Evolutionary conservation across 2,888 invertebrate species (phyloP), one percentile per base, ranked within the genome.

Genomic region (Pammene aurita): DNA sequence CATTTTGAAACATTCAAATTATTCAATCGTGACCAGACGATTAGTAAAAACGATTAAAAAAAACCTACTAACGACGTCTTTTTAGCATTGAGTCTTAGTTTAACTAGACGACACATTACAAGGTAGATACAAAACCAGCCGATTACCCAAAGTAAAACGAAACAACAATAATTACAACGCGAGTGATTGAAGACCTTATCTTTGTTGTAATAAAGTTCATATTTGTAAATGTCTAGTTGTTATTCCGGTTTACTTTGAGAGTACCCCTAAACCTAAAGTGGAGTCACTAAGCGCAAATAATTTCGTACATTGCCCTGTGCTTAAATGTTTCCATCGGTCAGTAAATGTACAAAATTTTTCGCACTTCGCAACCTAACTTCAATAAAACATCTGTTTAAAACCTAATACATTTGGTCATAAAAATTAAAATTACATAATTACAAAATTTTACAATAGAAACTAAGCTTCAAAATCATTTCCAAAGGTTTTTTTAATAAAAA

Each of bases 381-480:
- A 44, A 44, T 58, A 68, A 18, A 58, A 56, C 50, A 64, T 46
- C 52, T 63, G 64, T 42, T 54, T 52, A 58, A n/a, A 68, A 57
- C 57, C 65, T 66, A 63, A 66, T 63, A 70, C 62, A 70, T 67
- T 67, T 66, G 67, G 66, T 70, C 66, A 34, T 69, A 69, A 70
- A 44, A 70, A 64, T 62, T 64, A 61, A 70, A 70, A 70, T 44
- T 70, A 70, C 46, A 66, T 70, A 68, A 68, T 68, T 68, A 69
- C 64, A 69, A 63, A 54, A 60, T 57, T 56, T 63, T 63, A 68
- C 67, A 68, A 68, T 63, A 67, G 14, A 62, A 55, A 66, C 44
- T 63, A 68, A 57, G 50, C 48, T 34, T 63, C 57, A 7, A 57
- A 63, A 13, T 67, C 11, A 46, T 57, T 11, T 44, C 35, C 34